Base-by-base conservation (phyloP, 2,113 vertebrate genomes). In the Chroicocephalus ridibundus region DNA sequence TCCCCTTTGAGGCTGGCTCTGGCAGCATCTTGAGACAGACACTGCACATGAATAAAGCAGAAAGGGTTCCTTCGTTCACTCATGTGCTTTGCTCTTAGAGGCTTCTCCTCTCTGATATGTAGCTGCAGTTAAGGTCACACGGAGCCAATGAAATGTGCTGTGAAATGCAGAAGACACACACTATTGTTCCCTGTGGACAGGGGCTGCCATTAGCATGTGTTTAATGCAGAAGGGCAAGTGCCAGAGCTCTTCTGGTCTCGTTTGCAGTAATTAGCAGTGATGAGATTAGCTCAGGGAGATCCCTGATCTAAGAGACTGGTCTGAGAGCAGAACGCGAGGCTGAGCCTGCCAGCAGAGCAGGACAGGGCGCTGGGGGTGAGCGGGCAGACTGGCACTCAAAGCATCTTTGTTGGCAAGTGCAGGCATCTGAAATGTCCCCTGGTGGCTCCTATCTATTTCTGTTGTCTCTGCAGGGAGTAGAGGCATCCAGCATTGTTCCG, bases 191-290 rank as follows among this genome's bases (percentile, higher is more conserved):
- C 93, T 4, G 52, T n/a, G 92, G 96, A 71, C 82, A 34, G 81
- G 57, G 29, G 42, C 92, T 86, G 95, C 88, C 10, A 14, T 65
- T 75, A 82, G 95, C 93, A 31, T 76, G 92, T 76, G 84, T 82
- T 52, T 94, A 79, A 93, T 91, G 96, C 89, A 95, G 70, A 70
- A 94, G 93, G 92, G 93, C 94, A 90, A 94, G 82, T 83, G 78
- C 95, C 91, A 93, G 86, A 84, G 88, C 92, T 90, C 82, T 82
- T 95, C 93, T 88, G 78, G 69, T 74, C 94, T 92, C 46, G 8
- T 94, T 93, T 80, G 91, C 88, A 19, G 84, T 96, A 93, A 97
- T 97, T 96, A 96, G 94, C 86, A 61, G 75, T 65, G 95, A 96
- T 71, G 90, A 89, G 88, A 97, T 95, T 86, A 86, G 92, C 85